A percentile compares a stretch with the other conserved stretches of the same genome.
These are phyloP conservation scores for Ganaspis brasiliensis DNA, from an alignment of 2,888 invertebrate genomes.

Conservation along the genomic window DNA sequence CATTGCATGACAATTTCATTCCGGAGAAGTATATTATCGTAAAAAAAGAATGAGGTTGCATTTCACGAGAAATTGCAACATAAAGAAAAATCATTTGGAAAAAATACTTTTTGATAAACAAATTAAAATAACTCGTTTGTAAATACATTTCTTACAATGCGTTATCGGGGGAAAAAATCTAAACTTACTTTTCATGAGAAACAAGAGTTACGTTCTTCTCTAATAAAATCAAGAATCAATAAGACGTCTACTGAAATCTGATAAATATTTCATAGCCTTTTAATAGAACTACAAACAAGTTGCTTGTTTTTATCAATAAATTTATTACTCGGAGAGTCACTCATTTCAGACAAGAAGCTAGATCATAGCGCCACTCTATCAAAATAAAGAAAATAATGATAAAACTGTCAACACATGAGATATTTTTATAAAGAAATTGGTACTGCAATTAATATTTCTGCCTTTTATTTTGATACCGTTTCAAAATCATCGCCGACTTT, in stretches of 20 bases:
- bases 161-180: too few species aligned
- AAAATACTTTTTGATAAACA: too few species aligned
- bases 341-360: slow-evolving; percentile 16
- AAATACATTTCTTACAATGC: too few species aligned
- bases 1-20: too few species aligned
- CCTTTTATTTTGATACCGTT: background rate
- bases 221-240: background rate
- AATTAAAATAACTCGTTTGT: too few species aligned
- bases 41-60: background rate
- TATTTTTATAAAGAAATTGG: background rate
- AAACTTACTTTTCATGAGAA: too few species aligned
- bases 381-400: background rate
- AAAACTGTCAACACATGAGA: background rate
- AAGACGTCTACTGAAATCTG: slow-evolving; percentile 17
- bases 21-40: too few species aligned
- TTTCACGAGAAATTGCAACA: background rate
- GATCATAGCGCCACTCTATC: slow-evolving; percentile 32
- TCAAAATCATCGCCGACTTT: background rate
- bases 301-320: slow-evolving; percentile 28
- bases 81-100: background rate
- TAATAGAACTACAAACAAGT: slow-evolving; percentile 32
- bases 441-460: background rate
- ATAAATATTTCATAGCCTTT: slow-evolving; percentile 42
- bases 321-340: slow-evolving; percentile 35
- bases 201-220: too few species aligned